Base-by-base conservation (phyloP, 1,140 invertebrate species). In the Lysiphlebus fabarum region DNA sequence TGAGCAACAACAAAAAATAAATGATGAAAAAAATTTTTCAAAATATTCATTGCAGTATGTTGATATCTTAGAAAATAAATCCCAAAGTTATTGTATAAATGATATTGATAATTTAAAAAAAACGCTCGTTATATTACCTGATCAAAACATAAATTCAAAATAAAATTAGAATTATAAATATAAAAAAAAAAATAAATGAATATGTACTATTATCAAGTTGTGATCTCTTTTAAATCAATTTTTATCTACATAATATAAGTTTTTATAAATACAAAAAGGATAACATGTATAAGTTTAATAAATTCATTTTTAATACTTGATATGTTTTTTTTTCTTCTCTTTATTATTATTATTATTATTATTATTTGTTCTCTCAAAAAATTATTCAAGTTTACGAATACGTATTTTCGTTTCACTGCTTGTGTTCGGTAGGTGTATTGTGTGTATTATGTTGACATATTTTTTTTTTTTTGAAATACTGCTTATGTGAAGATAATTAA, bases 71-170 rank as follows among this genome's bases (percentile, higher is more conserved):
- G 61, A 71, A n/a, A 42, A 53, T n/a, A 68, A 66, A 53, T 5
- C 54, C 5, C 17, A 38, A 11, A 54, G 59, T 43, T 59, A 62
- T 49, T 70, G 58, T 45, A 65, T 70, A 8, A 66, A 51, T 40
- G 56, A 66, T 50, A 67, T 66, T 42, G 62, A 63, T 50, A 47
- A 62, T 1, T 70, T 58, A 38, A 79, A 78, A 44, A 64, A 66
- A 12, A 54, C 51, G 37, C 58, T 81, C 2, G 62, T 71, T 36
- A 61, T 72, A 1, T 82, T 71, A 66, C 78, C 78, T 17, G 64
- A 65, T 34, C 34, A 55, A 34, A 51, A 11, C 10, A 36, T 37
- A 38, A 36, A 34, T 8, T 17, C 11, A 33, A 34, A 10, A 49
- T 8, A 33, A 40, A 40, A 40, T 40, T 40, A 11, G 7, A 49